A percentile compares a stretch with the other conserved stretches of the same genome.
These are phyloP conservation scores for Isaurus tuberculatus DNA, from an alignment of 92 coral and sea anemone genomes.

Conservation along the genomic window DNA sequence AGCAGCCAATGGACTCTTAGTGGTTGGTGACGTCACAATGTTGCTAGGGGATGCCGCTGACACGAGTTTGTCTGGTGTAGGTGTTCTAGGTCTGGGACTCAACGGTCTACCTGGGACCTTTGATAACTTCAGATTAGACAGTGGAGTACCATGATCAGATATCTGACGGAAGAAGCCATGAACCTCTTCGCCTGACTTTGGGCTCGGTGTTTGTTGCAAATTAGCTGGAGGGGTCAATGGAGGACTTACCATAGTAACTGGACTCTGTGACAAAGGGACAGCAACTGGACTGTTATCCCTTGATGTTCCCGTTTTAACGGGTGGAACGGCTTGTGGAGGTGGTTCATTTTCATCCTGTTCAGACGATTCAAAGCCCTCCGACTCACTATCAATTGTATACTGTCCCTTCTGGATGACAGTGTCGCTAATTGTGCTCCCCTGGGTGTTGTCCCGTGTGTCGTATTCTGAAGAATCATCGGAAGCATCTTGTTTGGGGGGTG, in stretches of 20 bases:
- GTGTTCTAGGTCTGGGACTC: constrained; percentile 37
- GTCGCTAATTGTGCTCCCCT: constrained; percentile 33
- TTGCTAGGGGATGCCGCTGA: background rate
- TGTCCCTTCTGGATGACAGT: constrained; percentile 15
- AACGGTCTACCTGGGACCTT: constrained; percentile 28
- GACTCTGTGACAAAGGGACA: constrained; percentile 20
- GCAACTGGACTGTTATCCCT: background rate
- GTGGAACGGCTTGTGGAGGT: background rate
- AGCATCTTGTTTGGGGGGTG: background rate
- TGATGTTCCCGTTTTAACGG: background rate
- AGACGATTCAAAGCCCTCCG: constrained; percentile 16
- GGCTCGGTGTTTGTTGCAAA: constrained; percentile 27
- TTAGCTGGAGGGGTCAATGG: constrained; percentile 8
- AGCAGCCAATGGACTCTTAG: constrained; percentile 34
- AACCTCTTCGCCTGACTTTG: constrained; percentile 17
- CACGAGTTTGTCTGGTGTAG: constrained; percentile 1
- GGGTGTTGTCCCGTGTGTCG: constrained; percentile 12
- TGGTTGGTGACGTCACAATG: constrained; percentile 35
- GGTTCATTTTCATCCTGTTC: constrained; percentile 33
- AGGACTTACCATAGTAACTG: constrained; percentile 22
- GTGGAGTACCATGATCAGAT: constrained; percentile 40
- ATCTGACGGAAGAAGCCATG: constrained; percentile 35
- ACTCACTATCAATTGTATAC: constrained; percentile 39
- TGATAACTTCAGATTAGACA: constrained; percentile 28
- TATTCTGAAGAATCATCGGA: constrained; percentile 23